Evolutionary conservation across 2,113 vertebrate species (phyloP).

Genomic region (Sorex fumeus): DNA sequence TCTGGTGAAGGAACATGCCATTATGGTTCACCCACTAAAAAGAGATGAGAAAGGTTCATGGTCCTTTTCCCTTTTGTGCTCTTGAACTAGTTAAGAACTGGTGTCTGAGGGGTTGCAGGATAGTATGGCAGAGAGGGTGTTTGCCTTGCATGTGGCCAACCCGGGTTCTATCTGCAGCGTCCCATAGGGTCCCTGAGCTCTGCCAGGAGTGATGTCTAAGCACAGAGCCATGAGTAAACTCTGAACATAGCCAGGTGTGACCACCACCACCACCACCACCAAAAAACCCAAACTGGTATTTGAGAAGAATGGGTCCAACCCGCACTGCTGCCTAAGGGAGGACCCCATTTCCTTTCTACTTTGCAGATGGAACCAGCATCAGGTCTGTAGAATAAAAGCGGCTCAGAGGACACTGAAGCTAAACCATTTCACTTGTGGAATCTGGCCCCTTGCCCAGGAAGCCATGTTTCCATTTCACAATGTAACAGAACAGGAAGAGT

Average conservation of each 20-base stretch:
- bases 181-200: too few relatives aligned
- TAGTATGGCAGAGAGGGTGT: too few relatives aligned
- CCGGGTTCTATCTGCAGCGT: too few relatives aligned
- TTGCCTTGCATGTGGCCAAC: too few relatives aligned
- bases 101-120: background rate
- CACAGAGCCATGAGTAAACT: too few relatives aligned
- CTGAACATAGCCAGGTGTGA: too few relatives aligned
- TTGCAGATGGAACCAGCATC: constrained; percentile 28
- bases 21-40: background rate
- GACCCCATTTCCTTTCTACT: background rate
- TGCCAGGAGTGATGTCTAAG: too few relatives aligned
- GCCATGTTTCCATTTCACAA: constrained; percentile 29
- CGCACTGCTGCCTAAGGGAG: background rate
- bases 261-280: too few relatives aligned
- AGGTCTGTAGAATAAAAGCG: constrained; percentile 38
- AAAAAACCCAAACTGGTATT: background rate
- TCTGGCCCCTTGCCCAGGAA: constrained; percentile 67
- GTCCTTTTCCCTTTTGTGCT: background rate
- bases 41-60: background rate
- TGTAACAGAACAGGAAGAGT: constrained; percentile 56
- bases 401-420: background rate
- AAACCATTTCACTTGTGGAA: constrained; percentile 12
- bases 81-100: constrained; percentile 1
- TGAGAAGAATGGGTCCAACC: constrained; percentile 3
- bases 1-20: constrained; percentile 30